A percentile compares a stretch with the other conserved stretches of the same genome.
These are phyloP conservation scores for Cherax quadricarinatus DNA, from an alignment of 1,140 invertebrate genomes.

Conservation along the genomic window DNA sequence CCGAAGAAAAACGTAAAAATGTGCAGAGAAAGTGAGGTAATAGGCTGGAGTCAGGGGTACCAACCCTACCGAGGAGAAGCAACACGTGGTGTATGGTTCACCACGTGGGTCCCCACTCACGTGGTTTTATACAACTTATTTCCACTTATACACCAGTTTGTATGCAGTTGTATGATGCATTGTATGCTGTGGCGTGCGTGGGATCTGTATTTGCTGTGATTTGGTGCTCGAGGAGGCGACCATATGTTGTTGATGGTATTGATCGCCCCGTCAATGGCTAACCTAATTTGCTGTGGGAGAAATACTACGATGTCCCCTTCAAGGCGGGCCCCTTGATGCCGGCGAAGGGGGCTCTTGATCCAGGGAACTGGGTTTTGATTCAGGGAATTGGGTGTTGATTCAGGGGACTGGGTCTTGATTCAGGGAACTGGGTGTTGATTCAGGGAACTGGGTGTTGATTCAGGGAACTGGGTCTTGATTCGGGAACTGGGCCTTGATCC, in stretches of 20 bases:
- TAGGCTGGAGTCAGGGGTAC: not conserved
- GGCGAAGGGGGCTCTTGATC: too few species aligned
- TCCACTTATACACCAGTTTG: not conserved
- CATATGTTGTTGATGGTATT: not conserved
- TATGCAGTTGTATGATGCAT: not conserved
- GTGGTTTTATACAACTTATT: not conserved
- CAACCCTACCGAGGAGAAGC: conserved; percentile 1
- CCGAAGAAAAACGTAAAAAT: not conserved
- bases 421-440: too few species aligned
- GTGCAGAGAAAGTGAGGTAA: not conserved
- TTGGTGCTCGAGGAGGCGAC: not conserved
- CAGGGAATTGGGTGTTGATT: too few species aligned
- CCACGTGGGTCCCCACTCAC: not conserved
- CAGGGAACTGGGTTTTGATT: too few species aligned
- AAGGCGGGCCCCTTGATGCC: too few species aligned
- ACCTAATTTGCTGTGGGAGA: not conserved
- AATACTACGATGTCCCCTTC: not conserved
- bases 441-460: too few species aligned
- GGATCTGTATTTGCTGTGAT: not conserved
- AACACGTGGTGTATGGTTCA: not conserved
- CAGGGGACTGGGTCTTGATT: too few species aligned
- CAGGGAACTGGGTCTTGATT: too few species aligned
- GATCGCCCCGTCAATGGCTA: not conserved
- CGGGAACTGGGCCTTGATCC: too few species aligned
- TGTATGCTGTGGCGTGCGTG: not conserved